Evolutionary conservation across 35 echinoderm and acorn worm genomes (phyloP).

Genomic region (Patiria miniata): DNA sequence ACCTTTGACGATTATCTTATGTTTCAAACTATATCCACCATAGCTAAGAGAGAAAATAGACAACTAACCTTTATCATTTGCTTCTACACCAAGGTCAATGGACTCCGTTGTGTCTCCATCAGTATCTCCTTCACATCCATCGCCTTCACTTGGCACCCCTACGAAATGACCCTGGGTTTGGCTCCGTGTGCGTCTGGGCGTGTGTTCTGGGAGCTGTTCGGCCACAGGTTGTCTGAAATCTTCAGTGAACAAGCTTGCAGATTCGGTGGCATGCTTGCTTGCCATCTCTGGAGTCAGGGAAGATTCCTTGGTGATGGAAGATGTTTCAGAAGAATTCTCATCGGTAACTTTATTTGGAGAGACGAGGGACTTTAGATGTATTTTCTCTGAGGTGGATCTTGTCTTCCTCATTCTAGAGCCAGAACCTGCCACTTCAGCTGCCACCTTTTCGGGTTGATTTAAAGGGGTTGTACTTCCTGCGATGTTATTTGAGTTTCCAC

Average conservation of each 20-base stretch:
- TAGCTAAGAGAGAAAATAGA: too few relatives aligned
- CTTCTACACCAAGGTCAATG: slow-evolving; percentile 39
- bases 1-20: too few relatives aligned
- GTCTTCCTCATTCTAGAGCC: background rate
- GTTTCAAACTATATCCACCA: too few relatives aligned
- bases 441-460: too few relatives aligned
- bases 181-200: background rate
- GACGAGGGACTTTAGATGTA: background rate
- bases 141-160: background rate
- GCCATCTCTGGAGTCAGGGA: too few relatives aligned
- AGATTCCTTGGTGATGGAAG: background rate
- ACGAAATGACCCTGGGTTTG: background rate
- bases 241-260: too few relatives aligned
- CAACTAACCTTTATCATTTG: background rate
- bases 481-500: too few relatives aligned
- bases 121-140: background rate
- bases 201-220: background rate
- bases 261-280: too few relatives aligned
- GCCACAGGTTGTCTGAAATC: too few relatives aligned
- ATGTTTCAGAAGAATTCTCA: too few relatives aligned
- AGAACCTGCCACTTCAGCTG: too few relatives aligned
- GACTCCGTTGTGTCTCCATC: slow-evolving; percentile 61
- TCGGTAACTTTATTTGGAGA: slow-evolving; percentile 8
- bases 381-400: background rate
- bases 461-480: too few relatives aligned